Evolutionary conservation across 2,888 invertebrate species (phyloP).

Genomic region (Nymphalis urticae): DNA sequence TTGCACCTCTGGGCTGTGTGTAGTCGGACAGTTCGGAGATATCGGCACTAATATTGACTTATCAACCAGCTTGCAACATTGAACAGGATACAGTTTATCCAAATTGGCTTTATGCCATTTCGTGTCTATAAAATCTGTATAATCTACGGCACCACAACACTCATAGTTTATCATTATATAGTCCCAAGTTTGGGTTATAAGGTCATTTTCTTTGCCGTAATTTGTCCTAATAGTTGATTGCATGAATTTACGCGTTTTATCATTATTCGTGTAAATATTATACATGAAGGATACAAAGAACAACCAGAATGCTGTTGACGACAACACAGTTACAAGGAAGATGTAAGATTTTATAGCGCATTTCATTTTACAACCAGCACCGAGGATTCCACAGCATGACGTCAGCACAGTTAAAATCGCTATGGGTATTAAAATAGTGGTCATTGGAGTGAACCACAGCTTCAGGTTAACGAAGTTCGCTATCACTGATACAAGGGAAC

Average conservation of each 20-base stretch:
- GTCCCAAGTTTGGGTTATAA: conserved; percentile 62
- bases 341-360: conserved; percentile 70
- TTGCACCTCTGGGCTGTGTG: conserved; percentile 41
- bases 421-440: conserved; percentile 59
- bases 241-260: conserved; percentile 51
- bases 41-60: conserved; percentile 51
- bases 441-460: conserved; percentile 64
- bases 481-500: conserved; percentile 53
- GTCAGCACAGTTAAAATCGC: conserved; percentile 59
- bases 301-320: conserved; percentile 57
- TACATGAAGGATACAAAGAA: conserved; percentile 66
- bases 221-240: conserved; percentile 49
- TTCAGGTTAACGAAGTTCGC: conserved; percentile 65
- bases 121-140: conserved; percentile 59
- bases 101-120: conserved; percentile 57
- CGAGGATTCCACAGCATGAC: conserved; percentile 69
- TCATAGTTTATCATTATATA: conserved; percentile 65
- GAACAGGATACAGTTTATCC: conserved; percentile 57
- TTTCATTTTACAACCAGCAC: conserved; percentile 67
- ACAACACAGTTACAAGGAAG: conserved; percentile 58
- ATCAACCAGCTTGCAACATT: conserved; percentile 65
- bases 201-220: conserved; percentile 66
- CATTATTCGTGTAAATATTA: conserved; percentile 63
- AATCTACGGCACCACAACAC: conserved; percentile 65
- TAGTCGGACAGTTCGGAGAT: conserved; percentile 54